phyloP scores from a whole-genome alignment of 2,888 invertebrate genomes.

The Macrostomum cliftonense region DNA sequence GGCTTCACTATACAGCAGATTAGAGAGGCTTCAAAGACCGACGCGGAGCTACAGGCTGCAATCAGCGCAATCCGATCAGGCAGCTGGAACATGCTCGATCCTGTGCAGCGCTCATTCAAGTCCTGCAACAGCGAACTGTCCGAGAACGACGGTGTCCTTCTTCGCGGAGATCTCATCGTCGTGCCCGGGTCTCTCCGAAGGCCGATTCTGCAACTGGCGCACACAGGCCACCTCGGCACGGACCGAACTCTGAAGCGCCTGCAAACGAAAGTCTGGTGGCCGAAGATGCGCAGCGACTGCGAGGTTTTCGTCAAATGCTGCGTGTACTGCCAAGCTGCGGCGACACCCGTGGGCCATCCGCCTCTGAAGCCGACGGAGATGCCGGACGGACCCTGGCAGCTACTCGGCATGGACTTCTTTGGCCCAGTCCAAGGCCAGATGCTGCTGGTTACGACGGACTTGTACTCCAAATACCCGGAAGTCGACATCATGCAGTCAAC shows the following conservation, averaged over 20 bases:
- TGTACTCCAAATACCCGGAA: constrained; percentile 7
- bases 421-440: constrained; percentile 4
- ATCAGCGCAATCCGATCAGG: not conserved
- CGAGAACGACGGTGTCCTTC: too few species aligned
- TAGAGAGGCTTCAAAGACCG: not conserved
- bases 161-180: not conserved
- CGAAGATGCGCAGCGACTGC: not conserved
- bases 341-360: constrained; percentile 1
- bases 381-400: constrained; percentile 10
- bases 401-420: constrained; percentile 5
- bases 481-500: too few species aligned
- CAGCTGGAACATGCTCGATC: not conserved
- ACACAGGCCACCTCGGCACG: not conserved
- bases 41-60: not conserved
- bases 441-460: constrained; percentile 11
- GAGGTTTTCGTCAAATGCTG: not conserved
- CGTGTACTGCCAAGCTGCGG: not conserved
- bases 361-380: constrained; percentile 4
- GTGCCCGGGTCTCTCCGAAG: not conserved
- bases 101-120: not conserved
- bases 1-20: not conserved
- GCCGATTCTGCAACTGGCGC: not conserved
- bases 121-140: too few species aligned
- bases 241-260: not conserved
- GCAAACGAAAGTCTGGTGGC: constrained; percentile 2